Base-by-base conservation (phyloP, 1,140 invertebrate species). In the Hylaeus volcanicus region DNA sequence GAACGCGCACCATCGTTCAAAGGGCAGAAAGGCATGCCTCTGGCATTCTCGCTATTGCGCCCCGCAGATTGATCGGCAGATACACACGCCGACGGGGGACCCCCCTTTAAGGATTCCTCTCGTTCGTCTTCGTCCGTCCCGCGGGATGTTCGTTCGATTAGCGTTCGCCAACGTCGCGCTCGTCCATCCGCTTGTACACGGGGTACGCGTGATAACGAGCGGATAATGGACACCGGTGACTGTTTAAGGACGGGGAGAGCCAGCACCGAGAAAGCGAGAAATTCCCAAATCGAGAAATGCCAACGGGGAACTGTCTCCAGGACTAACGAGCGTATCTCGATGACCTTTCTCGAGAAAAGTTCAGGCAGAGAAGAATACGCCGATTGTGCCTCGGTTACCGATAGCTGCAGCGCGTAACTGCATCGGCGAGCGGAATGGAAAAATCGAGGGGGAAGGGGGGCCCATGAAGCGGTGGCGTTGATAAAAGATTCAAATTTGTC, bases 221-320 rank as follows among this genome's bases (percentile, higher is more conserved):
- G 55, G 55, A 70, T 77, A 77, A 77, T 72, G 68, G 69, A 78
- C 15, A 5, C 45, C 43, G 41, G 43, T 15, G 53, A 39, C 78
- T 66, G 60, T 74, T 79, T 79, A 79, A 73, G 77, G 70, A 79
- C 61, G 48, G 3, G 14, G 12, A 12, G 12, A 39, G 8, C 61
- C 26, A 14, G 70, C 77, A 41, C 45, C 12, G 77, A 45, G 77
- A 79, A 74, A 79, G 70, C 70, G 70, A 66, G 77, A 74, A 74
- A 79, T 74, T 79, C 43, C 78, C 78, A 79, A 79, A 79, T 79
- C 71, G 63, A 79, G 78, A 74, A 79, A 79, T 74, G 78, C 53
- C 78, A 74, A 9, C 48, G 66, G 12, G 1, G 56, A 1, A 69
- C 74, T 58, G 74, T 76, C 74, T 43, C n/a, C 26, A n/a, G 2